A percentile compares a stretch with the other conserved stretches of the same genome.
Conservation (phyloP, 2,888 invertebrate genomes). For the Spodoptera picta region DNA sequence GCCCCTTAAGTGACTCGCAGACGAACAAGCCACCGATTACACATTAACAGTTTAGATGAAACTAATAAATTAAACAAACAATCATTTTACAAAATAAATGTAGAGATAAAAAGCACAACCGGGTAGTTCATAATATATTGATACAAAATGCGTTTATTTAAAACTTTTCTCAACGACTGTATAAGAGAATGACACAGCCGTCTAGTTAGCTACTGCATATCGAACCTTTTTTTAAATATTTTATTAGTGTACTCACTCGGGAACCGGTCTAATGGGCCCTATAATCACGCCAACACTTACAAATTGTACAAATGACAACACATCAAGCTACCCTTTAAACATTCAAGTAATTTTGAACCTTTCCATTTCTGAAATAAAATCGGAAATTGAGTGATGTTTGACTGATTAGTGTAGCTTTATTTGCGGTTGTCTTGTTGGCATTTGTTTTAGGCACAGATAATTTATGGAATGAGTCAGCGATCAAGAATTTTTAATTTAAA, state of each 20-base stretch:
- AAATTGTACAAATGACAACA: conserved; percentile 48
- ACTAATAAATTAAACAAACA: no score
- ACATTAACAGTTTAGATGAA: no score
- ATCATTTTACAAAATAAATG: no score
- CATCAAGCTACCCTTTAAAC: no score
- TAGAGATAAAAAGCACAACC: no score
- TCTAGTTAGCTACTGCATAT: conserved; percentile 62
- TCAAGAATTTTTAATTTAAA: conserved; percentile 45
- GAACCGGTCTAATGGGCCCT: conserved; percentile 56
- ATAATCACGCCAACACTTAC: conserved; percentile 65
- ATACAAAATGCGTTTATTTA: conserved; percentile 1
- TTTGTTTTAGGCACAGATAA: conserved; percentile 46
- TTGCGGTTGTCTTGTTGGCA: conserved; percentile 8
- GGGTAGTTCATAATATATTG: no score
- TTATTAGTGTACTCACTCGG: conserved; percentile 56
- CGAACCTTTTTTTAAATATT: conserved; percentile 55
- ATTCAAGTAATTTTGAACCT: no score
- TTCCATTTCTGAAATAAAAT: no score
- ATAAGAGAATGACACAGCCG: conserved; percentile 51
- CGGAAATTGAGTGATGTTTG: no score
- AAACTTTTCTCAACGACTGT: conserved; percentile 33
- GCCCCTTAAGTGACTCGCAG: no score
- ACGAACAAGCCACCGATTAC: no score
- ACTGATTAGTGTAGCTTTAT: no score
- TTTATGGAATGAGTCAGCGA: conserved; percentile 41